Percentiles rank a stretch among this genome's conserved stretches.
These are phyloP conservation scores for Cyprinus carpio DNA, from an alignment of 2,113 vertebrate genomes.

Conservation along the genomic window DNA sequence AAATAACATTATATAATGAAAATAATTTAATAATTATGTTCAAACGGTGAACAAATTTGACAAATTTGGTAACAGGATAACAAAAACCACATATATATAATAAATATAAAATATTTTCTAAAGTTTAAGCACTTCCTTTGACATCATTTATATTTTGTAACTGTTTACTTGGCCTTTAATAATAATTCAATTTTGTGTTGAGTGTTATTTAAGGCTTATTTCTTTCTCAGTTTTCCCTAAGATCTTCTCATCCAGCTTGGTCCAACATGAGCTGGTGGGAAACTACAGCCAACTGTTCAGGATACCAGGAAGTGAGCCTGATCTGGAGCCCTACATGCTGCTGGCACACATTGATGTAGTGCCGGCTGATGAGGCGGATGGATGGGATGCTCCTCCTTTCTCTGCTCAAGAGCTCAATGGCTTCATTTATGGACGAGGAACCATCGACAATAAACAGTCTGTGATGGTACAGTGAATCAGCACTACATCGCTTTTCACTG, in stretches of 20 bases:
- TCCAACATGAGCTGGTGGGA: no score
- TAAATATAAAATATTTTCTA: neutral
- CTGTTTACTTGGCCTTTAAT: neutral
- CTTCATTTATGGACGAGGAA: conserved; percentile 92
- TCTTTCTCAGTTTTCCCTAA: conserved; percentile 82
- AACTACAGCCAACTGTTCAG: conserved; percentile 11
- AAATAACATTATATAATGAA: neutral
- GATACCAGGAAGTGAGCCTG: conserved; percentile 77
- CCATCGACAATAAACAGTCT: conserved; percentile 89
- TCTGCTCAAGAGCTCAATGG: conserved; percentile 85
- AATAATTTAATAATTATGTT: neutral
- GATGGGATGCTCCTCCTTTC: conserved; percentile 91
- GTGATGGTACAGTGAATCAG: conserved; percentile 77
- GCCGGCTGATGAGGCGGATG: conserved; percentile 80
- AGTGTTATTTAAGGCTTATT: neutral
- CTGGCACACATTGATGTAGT: conserved; percentile 94
- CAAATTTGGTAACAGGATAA: neutral
- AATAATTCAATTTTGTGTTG: neutral
- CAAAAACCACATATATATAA: neutral
- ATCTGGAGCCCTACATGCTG: conserved; percentile 86
- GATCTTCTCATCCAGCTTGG: conserved; percentile 77
- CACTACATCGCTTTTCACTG: neutral
- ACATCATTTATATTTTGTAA: neutral
- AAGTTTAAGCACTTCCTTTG: neutral
- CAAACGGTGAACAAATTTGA: neutral